Percentiles rank a stretch among this genome's conserved stretches.
Evolutionary conservation across 1,140 invertebrate genomes (phyloP).

Genomic region (Idris sp.): DNA sequence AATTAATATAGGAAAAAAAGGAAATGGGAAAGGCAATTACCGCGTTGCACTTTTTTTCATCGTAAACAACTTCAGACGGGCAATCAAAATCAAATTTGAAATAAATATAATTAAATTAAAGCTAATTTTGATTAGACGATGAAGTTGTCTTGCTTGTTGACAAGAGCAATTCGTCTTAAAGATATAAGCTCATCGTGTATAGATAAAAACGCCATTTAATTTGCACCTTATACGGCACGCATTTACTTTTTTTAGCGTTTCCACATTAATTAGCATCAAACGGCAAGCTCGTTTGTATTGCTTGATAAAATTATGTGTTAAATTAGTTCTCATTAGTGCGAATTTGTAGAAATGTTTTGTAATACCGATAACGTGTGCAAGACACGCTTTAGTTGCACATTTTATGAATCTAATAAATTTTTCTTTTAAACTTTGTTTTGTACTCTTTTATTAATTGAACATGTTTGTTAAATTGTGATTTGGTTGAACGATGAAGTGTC

Average conservation of each 20-base stretch:
- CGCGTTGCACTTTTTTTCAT: no score
- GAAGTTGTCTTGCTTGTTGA: constrained; percentile 25
- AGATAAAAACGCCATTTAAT: constrained; percentile 27
- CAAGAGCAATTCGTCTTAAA: constrained; percentile 24
- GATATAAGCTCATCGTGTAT: constrained; percentile 6
- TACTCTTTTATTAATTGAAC: no score
- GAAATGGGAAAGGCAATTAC: constrained; percentile 53
- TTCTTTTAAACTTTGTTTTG: no score
- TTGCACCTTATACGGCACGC: constrained; percentile 19
- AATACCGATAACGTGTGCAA: constrained; percentile 12
- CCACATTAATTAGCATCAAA: constrained; percentile 36
- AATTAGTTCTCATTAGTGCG: constrained; percentile 39
- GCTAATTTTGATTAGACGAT: constrained; percentile 29
- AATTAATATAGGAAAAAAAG: constrained; percentile 42
- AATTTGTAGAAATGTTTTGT: constrained; percentile 46
- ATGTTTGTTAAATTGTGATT: no score
- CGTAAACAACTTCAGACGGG: constrained; percentile 17
- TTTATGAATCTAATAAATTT: constrained; percentile 10
- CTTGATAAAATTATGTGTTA: constrained; percentile 37
- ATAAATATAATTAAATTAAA: constrained; percentile 43
- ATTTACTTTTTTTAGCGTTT: constrained; percentile 21
- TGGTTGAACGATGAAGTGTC: no score
- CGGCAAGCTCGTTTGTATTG: constrained; percentile 23
- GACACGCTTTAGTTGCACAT: constrained; percentile 13
- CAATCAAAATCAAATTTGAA: no score